Evolutionary conservation across 2,113 vertebrate genomes (phyloP).

Genomic region (Pollimyrus isidori): DNA sequence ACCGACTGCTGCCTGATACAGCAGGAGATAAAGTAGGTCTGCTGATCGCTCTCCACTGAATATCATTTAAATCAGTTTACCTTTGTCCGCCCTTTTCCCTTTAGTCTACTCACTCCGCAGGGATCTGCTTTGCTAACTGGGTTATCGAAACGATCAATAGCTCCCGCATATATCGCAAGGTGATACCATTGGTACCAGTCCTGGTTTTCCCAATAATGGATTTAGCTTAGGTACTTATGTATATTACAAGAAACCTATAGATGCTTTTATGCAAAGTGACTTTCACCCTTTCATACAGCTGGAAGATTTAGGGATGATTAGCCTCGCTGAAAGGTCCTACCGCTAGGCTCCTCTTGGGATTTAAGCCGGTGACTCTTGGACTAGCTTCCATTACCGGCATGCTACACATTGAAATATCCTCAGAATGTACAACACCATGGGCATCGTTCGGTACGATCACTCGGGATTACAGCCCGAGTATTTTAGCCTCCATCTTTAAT

Average conservation of each 20-base stretch:
- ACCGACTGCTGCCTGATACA: background rate
- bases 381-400: background rate
- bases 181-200: background rate
- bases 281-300: background rate
- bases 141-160: slow-evolving; percentile 4
- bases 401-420: background rate
- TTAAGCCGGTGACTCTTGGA: background rate
- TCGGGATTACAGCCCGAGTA: too few species aligned
- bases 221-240: background rate
- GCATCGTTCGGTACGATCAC: too few species aligned
- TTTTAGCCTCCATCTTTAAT: too few species aligned
- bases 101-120: background rate
- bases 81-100: background rate
- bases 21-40: background rate
- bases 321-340: background rate
- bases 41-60: background rate
- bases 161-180: background rate
- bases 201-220: background rate
- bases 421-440: background rate
- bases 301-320: background rate
- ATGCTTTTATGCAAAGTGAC: slow-evolving; percentile 4
- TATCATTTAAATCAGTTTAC: background rate
- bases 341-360: background rate
- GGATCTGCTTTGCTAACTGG: background rate
- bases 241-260: background rate